A percentile compares a stretch with the other conserved stretches of the same genome.
Conservation (phyloP, 2,888 invertebrate species). For the Drosophila rellima region DNA sequence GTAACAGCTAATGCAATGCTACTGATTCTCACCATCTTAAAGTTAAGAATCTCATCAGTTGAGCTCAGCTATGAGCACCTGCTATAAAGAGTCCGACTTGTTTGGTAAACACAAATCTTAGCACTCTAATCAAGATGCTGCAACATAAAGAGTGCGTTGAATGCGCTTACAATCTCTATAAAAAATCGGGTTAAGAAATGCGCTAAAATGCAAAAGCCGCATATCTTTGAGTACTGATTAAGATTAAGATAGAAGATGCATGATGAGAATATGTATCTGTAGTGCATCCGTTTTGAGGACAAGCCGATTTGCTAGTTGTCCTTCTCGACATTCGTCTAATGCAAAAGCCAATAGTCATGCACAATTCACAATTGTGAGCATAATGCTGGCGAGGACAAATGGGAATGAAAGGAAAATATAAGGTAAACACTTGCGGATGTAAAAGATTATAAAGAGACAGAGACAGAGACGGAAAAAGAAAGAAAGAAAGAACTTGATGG, state of each 20-base stretch:
- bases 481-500: conserved; percentile 32
- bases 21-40: conserved; percentile 40
- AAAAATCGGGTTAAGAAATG: conserved; percentile 56
- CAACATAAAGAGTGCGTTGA: conserved; percentile 28
- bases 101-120: conserved; percentile 62
- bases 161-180: conserved; percentile 34
- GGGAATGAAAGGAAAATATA: conserved; percentile 63
- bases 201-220: conserved; percentile 48
- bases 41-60: conserved; percentile 54
- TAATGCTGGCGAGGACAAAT: conserved; percentile 52
- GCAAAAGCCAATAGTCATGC: conserved; percentile 78
- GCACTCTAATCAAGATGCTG: conserved; percentile 56
- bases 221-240: conserved; percentile 25
- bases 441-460: conserved; percentile 65
- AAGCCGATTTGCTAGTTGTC: conserved; percentile 55
- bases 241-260: conserved; percentile 28
- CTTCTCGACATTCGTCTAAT: conserved; percentile 49
- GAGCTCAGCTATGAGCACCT: conserved; percentile 9
- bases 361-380: conserved; percentile 69
- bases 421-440: conserved; percentile 81
- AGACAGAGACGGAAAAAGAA: background rate
- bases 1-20: conserved; percentile 30
- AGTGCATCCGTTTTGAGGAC: conserved; percentile 26
- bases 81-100: conserved; percentile 34
- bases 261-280: conserved; percentile 2